Evolutionary conservation across 2,113 vertebrate genomes (phyloP).

Genomic region (Nicator chloris): DNA sequence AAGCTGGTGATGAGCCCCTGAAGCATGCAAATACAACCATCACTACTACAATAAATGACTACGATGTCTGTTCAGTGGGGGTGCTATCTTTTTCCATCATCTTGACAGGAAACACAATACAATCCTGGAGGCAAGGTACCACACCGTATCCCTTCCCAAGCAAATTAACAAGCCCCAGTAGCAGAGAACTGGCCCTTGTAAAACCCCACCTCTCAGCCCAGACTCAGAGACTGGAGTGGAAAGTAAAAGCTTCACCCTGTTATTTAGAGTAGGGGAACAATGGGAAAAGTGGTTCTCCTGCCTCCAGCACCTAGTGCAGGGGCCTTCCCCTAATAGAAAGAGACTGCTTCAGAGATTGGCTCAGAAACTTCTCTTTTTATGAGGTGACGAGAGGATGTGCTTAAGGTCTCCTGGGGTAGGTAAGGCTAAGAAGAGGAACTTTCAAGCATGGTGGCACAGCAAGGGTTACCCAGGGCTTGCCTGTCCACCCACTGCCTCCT

Average conservation of each 20-base stretch:
- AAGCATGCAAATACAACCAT: background rate
- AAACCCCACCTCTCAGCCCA: background rate
- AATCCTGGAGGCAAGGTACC: background rate
- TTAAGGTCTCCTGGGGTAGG: background rate
- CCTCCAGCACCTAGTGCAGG: rapidly evolving
- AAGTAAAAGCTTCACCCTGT: background rate
- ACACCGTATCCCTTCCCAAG: background rate
- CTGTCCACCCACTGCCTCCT: background rate
- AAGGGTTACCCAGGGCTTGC: background rate
- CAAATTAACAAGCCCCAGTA: background rate
- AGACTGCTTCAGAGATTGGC: background rate
- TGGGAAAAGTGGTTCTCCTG: background rate
- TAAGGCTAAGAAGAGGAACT: background rate
- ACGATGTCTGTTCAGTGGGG: rapidly evolving
- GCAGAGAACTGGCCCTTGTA: background rate
- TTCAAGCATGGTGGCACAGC: background rate
- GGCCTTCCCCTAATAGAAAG: background rate
- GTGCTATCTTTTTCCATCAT: rapidly evolving
- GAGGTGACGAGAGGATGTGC: rapidly evolving
- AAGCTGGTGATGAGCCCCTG: background rate
- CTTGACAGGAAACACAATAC: rapidly evolving
- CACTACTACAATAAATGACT: background rate
- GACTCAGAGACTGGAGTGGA: background rate
- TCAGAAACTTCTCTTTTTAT: background rate
- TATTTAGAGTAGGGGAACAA: background rate